Conservation (phyloP, 2,113 vertebrate genomes). For the Malurus melanocephalus region DNA sequence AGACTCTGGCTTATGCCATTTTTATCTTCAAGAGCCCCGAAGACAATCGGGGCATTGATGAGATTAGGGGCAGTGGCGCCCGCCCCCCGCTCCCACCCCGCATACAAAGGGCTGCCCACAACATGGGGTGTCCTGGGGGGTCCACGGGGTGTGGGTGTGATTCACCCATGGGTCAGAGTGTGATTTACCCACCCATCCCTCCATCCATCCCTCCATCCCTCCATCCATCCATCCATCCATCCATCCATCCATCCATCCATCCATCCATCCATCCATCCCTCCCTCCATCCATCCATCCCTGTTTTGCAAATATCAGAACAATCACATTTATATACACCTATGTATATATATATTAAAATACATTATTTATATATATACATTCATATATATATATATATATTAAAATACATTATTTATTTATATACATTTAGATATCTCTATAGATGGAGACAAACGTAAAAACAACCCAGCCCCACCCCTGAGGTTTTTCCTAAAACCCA, state of each 20-base stretch:
- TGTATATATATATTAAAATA: not conserved
- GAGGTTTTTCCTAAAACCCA: not conserved
- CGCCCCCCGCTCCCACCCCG: not conserved
- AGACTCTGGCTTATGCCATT: conserved; percentile 58
- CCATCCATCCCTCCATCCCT: not conserved
- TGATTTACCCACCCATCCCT: not conserved
- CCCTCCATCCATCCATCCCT: not conserved
- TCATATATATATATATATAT: not conserved
- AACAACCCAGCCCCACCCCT: not conserved
- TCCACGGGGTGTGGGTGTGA: too few relatives aligned
- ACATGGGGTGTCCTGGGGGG: not conserved
- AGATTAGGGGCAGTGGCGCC: conserved; percentile 61
- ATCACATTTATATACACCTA: not conserved
- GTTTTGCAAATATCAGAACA: not conserved
- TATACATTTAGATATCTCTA: not conserved
- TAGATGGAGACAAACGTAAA: not conserved
- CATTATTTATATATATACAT: not conserved
- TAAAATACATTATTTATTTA: not conserved
- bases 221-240: not conserved
- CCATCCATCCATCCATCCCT: not conserved
- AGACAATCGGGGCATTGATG: conserved; percentile 72
- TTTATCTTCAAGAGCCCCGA: conserved; percentile 60
- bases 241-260: not conserved
- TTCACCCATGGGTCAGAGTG: accelerated
- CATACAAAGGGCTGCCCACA: conserved; percentile 62